phyloP scores from a whole-genome alignment of 1,140 invertebrate species.

The Plutomurus gul region DNA sequence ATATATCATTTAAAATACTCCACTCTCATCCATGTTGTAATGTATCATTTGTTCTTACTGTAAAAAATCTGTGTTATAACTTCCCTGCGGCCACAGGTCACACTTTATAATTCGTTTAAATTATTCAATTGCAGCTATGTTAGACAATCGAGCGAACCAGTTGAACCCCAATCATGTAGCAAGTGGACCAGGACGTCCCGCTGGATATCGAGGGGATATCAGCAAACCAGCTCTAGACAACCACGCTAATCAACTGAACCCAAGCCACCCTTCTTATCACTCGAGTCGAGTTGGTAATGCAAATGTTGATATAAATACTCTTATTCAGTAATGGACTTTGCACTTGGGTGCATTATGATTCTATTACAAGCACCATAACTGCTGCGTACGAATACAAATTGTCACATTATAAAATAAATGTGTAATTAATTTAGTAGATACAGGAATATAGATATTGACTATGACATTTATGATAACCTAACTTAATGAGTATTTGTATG shows the following conservation, averaged over 20 bases:
- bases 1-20: too few relatives aligned
- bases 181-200: constrained; percentile 49
- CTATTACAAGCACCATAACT: background rate
- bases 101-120: background rate
- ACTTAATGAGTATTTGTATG: too few relatives aligned
- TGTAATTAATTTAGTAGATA: too few relatives aligned
- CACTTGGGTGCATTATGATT: background rate
- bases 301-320: background rate
- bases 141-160: constrained; percentile 49
- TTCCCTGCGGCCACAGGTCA: too few relatives aligned
- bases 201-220: background rate
- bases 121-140: background rate
- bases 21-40: too few relatives aligned
- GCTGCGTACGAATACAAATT: too few relatives aligned
- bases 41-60: background rate
- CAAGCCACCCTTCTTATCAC: background rate
- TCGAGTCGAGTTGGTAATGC: background rate
- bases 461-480: too few relatives aligned
- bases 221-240: background rate
- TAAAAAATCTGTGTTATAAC: background rate
- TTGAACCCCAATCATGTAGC: constrained; percentile 47
- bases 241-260: background rate
- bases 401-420: too few relatives aligned
- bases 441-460: too few relatives aligned
- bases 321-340: too few relatives aligned